These are phyloP conservation scores for Gavia stellata DNA, from an alignment of 2,113 vertebrate genomes.

Conservation along the genomic window DNA sequence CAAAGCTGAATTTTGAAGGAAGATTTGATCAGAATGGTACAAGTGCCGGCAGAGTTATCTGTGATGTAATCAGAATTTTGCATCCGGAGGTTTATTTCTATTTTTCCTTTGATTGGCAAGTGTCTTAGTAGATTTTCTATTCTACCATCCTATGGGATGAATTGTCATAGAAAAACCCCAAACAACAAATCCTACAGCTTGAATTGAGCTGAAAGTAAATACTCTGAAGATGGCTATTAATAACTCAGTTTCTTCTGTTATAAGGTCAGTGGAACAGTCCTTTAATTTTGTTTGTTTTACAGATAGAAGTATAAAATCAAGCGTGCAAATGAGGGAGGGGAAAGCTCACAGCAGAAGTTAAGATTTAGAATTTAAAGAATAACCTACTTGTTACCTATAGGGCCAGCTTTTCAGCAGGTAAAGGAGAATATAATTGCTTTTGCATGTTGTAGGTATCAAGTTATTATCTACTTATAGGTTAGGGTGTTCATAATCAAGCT, in stretches of 20 bases:
- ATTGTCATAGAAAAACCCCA: neutral
- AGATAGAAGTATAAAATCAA: neutral
- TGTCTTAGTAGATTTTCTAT: neutral
- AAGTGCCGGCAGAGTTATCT: neutral
- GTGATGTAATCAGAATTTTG: neutral
- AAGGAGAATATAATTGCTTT: neutral
- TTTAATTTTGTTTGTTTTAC: neutral
- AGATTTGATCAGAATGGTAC: neutral
- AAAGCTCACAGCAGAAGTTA: neutral
- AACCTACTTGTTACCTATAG: neutral
- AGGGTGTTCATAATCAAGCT: neutral
- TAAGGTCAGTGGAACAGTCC: neutral
- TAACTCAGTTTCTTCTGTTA: neutral
- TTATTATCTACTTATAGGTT: neutral
- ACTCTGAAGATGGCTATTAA: neutral
- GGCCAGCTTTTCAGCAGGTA: neutral
- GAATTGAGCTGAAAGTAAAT: neutral
- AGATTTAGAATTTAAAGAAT: neutral
- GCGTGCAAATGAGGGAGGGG: neutral
- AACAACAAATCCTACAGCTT: neutral
- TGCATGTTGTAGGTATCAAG: neutral
- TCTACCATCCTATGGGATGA: neutral
- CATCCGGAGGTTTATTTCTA: neutral
- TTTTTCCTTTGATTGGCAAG: neutral
- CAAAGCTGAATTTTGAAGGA: neutral